These are phyloP conservation scores for Hofmannophila pseudospretella DNA, from an alignment of 2,888 invertebrate genomes.

Conservation along the genomic window DNA sequence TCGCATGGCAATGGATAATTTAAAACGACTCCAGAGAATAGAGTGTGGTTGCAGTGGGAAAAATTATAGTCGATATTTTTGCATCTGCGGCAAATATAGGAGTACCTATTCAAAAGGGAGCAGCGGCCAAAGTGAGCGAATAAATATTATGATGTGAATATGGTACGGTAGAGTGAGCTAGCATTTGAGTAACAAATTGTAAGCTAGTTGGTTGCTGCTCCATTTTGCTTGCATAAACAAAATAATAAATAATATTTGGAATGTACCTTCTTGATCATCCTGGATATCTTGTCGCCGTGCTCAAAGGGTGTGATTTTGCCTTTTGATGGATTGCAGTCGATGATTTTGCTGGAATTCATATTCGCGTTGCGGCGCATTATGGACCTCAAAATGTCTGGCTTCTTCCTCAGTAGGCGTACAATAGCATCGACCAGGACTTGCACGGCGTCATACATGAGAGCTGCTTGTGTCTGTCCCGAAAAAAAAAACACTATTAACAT, in stretches of 20 bases:
- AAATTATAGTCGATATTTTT: background rate
- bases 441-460: conserved; percentile 95
- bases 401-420: conserved; percentile 87
- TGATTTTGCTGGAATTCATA: conserved; percentile 79
- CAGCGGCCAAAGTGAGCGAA: no score
- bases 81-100: background rate
- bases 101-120: background rate
- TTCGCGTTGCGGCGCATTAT: conserved; percentile 70
- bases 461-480: conserved; percentile 93
- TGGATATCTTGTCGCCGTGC: conserved; percentile 91
- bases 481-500: conserved; percentile 7
- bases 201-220: no score
- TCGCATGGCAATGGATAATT: conserved; percentile 43
- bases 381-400: conserved; percentile 85
- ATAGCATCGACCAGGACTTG: conserved; percentile 93
- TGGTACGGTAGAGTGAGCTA: no score
- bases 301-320: conserved; percentile 89
- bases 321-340: conserved; percentile 89
- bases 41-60: conserved; percentile 4
- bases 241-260: background rate
- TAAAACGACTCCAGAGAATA: conserved; percentile 26
- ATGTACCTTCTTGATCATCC: conserved; percentile 86
- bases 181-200: no score
- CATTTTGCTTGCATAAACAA: no score
- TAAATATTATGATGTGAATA: no score